Evolutionary conservation across 2,888 invertebrate species (phyloP), one percentile per base, ranked within the genome.

Genomic region (Serripes groenlandicus): DNA sequence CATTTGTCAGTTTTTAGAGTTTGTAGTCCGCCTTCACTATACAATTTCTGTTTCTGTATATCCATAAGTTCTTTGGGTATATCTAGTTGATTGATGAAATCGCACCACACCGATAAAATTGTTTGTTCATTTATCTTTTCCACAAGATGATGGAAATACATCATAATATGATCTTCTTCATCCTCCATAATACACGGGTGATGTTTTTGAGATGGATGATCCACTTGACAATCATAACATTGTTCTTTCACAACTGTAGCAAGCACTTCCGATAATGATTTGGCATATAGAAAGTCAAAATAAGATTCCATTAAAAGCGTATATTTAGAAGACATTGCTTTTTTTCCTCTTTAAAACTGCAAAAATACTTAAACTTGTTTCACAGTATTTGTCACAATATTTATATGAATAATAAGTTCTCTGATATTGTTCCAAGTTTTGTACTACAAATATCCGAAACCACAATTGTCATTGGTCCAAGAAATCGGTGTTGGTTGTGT

Each of bases 141-240:
- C 30, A 80, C 30, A 69, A 75, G 75, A 30, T 75, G 56, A 3
- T 80, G 42, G 58, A 80, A 75, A 56, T 80, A 75, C 64, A 75
- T 75, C n/a, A 69, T 69, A 37, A 76, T 37, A 4, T 18, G 26
- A n/a, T 69, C 5, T 71, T 75, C 75, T 37, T 75, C 71, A 72
- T 80, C 80, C 37, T 35, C 26, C 71, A 64, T 80, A 11, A 80
- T 23, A 72, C 80, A 80, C n/a, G 66, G 58, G 68, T 80, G 80
- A 42, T 80, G 62, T 23, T 1, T 75, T 35, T 80, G 80, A 23
- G 75, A 80, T 2, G 80, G 80, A 26, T 72, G 80, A 30, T 72
- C 35, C 7, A 58, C 72, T 37, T 58, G 9, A 68, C 80, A 75
- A 26, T 72, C 72, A 58, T 68, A 76, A n/a, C 75, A 75, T 23